Conservation (phyloP, 2,888 invertebrate genomes). For the Acanthosepion lycidas region DNA sequence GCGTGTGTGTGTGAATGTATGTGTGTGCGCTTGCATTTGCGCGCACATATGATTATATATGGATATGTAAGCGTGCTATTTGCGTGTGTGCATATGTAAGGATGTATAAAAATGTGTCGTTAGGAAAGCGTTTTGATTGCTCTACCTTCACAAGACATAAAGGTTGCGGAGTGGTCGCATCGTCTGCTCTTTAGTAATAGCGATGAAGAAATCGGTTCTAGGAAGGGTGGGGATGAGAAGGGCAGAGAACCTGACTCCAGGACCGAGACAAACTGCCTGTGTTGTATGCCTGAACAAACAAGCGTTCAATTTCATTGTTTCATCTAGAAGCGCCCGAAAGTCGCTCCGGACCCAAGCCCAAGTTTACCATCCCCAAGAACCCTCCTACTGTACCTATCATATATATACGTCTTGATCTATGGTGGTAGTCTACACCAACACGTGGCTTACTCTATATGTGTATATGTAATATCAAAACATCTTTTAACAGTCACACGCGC, state of each 20-base stretch:
- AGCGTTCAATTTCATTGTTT: slow-evolving; percentile 33
- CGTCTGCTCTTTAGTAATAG: neutral
- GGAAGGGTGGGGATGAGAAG: neutral
- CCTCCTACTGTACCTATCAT: neutral
- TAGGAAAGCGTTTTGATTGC: neutral
- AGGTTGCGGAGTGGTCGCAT: neutral
- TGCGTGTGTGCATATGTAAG: neutral
- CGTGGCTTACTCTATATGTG: too few species aligned
- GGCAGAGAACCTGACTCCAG: neutral
- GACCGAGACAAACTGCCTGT: neutral
- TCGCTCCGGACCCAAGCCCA: slow-evolving; percentile 33
- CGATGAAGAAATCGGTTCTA: neutral
- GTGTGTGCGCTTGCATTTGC: neutral
- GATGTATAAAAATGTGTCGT: neutral
- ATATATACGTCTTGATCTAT: neutral
- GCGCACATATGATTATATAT: neutral
- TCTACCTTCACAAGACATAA: neutral
- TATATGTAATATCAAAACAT: too few species aligned
- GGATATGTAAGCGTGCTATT: neutral
- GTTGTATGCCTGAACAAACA: slow-evolving; percentile 14
- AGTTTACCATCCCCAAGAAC: neutral
- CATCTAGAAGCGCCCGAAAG: slow-evolving; percentile 33
- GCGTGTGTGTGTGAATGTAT: neutral
- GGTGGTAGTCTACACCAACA: neutral
- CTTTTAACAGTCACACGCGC: too few species aligned